Evolutionary conservation across 2,888 invertebrate genomes (phyloP), one percentile per base, ranked within the genome.

Genomic region (Epiblema foenella): DNA sequence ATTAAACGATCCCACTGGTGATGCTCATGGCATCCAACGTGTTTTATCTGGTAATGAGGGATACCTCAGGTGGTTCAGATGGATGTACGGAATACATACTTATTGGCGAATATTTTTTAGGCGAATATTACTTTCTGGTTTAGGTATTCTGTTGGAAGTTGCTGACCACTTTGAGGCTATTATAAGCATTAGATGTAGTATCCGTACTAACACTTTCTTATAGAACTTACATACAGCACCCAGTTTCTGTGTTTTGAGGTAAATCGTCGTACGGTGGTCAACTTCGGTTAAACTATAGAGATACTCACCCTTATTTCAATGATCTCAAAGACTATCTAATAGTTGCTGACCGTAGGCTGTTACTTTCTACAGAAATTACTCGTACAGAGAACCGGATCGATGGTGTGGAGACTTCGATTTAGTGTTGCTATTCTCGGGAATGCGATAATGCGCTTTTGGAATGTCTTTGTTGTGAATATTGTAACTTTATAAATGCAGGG

Each of bases 341-440:
- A 17, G 46, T 37, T 12, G 33, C 46, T 46, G 20, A 37, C 24
- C 29, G 51, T 51, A 39, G 4, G 56, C 46, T 62, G 56, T 71
- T 66, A 71, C 71, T 71, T 71, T 71, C 71, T 70, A 71, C 71
- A 71, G 66, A 71, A 62, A 71, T 71, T 67, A 62, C 56, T 71
- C 9, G 60, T 10, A 57, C 54, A 66, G 29, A 67, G 51, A 63
- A 71, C 66, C 71, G 71, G 71, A 66, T 60, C 70, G 60, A 67
- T 71, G 67, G n/a, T 42, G 24, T 12, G 37, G 24, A 20, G 18
- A 24, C 58, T 51, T 33, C 46, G 59, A 65, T 66, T 71, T 67
- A 71, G 67, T 62, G 66, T 71, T 65, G 56, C 51, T 18, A 52
- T 52, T 24, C 37, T 37, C 20, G 49, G 24, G 33, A 58, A 15